A percentile compares a stretch with the other conserved stretches of the same genome.
These are phyloP conservation scores for Lordiphosa collinella DNA, from an alignment of 1,140 invertebrate species.

Conservation along the genomic window DNA sequence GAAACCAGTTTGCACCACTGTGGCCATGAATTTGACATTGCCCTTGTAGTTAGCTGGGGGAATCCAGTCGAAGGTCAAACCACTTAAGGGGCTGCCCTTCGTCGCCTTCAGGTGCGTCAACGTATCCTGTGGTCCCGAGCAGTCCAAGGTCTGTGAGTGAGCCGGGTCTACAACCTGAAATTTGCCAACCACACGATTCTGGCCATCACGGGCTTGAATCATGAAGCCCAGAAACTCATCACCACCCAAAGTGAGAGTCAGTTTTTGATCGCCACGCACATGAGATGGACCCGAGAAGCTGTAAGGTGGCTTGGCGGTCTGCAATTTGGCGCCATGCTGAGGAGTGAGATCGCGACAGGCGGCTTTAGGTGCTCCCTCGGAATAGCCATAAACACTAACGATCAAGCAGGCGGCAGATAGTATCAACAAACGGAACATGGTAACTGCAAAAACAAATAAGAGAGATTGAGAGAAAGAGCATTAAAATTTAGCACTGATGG, in stretches of 20 bases:
- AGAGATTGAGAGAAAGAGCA: too few species aligned
- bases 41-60: conserved; percentile 74
- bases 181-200: conserved; percentile 61
- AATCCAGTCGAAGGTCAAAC: conserved; percentile 66
- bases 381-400: conserved; percentile 50
- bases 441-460: conserved; percentile 2
- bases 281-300: conserved; percentile 43
- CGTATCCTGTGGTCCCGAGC: conserved; percentile 54
- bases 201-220: conserved; percentile 66
- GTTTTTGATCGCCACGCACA: conserved; percentile 36
- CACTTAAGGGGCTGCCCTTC: conserved; percentile 53
- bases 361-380: conserved; percentile 53
- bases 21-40: conserved; percentile 78
- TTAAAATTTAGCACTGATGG: too few species aligned
- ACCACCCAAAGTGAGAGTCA: conserved; percentile 55
- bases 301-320: conserved; percentile 53
- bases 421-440: conserved; percentile 62
- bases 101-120: conserved; percentile 75
- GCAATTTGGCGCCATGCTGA: conserved; percentile 61
- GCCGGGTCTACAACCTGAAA: conserved; percentile 51
- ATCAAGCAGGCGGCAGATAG: conserved; percentile 47
- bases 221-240: conserved; percentile 65
- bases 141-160: conserved; percentile 63
- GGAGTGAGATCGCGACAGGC: conserved; percentile 65
- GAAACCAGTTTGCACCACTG: conserved; percentile 78